A percentile compares a stretch with the other conserved stretches of the same genome.
phyloP scores from a whole-genome alignment of 2,113 vertebrate species.

The Sinocyclocheilus grahami region DNA sequence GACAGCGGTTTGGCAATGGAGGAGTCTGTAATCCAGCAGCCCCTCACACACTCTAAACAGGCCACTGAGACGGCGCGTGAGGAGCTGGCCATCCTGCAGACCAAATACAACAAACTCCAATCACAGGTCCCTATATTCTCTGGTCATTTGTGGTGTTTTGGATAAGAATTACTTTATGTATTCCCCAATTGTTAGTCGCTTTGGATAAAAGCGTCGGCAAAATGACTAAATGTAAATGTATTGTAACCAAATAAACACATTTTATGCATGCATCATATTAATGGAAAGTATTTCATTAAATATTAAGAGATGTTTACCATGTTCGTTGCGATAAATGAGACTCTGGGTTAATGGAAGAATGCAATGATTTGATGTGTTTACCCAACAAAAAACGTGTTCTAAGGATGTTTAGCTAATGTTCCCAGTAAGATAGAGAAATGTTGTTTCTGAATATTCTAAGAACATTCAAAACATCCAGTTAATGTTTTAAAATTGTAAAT shows the following conservation, averaged over 20 bases:
- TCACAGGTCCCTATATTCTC: conserved; percentile 71
- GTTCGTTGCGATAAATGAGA: background rate
- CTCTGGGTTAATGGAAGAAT: background rate
- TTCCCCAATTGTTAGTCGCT: background rate
- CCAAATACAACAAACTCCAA: conserved; percentile 76
- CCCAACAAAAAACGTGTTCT: no score
- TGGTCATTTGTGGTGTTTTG: background rate
- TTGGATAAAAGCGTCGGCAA: background rate
- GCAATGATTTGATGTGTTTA: background rate
- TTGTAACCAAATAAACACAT: background rate
- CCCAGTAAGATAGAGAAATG: no score
- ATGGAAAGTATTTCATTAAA: no score
- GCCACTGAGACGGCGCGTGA: conserved; percentile 76
- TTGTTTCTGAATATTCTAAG: background rate
- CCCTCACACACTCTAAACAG: conserved; percentile 73
- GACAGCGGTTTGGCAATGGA: conserved; percentile 57
- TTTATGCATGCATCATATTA: no score
- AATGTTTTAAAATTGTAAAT: no score
- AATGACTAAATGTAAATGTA: background rate
- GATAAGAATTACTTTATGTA: background rate
- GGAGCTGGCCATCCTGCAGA: conserved; percentile 78
- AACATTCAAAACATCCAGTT: background rate
- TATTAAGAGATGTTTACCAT: background rate
- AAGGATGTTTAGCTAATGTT: no score
- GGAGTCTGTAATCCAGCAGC: conserved; percentile 70